Evolutionary conservation across 2,113 vertebrate genomes (phyloP), one percentile per base, ranked within the genome.

Genomic region (Sclerurus mexicanus): DNA sequence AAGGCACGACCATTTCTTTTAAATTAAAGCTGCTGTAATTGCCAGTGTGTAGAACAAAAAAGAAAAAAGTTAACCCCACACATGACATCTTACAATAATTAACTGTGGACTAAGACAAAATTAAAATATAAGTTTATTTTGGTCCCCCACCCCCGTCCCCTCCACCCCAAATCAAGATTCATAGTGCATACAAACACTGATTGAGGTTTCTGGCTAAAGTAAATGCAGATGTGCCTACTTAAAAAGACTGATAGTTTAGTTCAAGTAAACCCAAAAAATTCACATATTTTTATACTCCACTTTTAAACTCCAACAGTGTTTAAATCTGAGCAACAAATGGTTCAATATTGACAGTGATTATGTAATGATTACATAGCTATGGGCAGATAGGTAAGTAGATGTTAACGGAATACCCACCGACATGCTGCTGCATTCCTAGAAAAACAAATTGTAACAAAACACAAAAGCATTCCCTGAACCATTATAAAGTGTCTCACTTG

Each of bases 181-280:
- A 95, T 97, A 98, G 97, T 97, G 97, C 97, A 97, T 76, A 87
- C 68, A 83, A 83, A 94, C 95, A 95, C 81, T 49, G 73, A 89
- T 58, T 64, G 68, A 97, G 96, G 94, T 96, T 96, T 96, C 82
- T 91, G 90, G 93, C 74, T 67, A 25, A 95, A 40, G 85, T 68
- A 95, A 97, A 95, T 87, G 52, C 55, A 94, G 83, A 96, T 92
- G 95, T 42, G 85, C 96, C 97, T 86, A 84, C 84, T 94, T 82
- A 67, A 96, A 96, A 95, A 94, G 92, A 94, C 86, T 75, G 86
- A 94, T 49, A 90, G 85, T 93, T 96, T 91, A 96, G 93, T 98
- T 98, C 98, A 98, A 98, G 98, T 98, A 98, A 97, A 97, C 97
- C 47, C 74, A 97, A 96, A 95, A 84, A 95, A 84, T 98, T 98